Percentiles rank a stretch among this genome's conserved stretches.
Evolutionary conservation across 2,797 vertebrate species (phyloP).

Genomic region (Darevskia mixta): DNA sequence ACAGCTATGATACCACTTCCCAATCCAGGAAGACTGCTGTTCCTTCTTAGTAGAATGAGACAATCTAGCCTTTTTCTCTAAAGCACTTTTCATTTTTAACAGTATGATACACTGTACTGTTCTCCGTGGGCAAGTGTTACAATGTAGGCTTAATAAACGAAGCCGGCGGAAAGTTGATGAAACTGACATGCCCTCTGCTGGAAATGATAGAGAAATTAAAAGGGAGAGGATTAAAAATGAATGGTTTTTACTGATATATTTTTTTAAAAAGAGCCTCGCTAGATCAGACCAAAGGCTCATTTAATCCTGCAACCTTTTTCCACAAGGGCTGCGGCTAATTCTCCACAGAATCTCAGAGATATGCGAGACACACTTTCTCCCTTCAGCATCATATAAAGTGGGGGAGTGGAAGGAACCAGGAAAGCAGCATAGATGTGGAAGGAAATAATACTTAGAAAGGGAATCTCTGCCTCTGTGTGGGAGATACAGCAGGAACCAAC

Average conservation of each 20-base stretch:
- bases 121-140: not conserved
- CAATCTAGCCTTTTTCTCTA: slow-evolving; percentile 6
- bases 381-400: too few species aligned
- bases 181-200: slow-evolving; percentile 69
- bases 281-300: not conserved
- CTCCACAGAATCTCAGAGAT: too few species aligned
- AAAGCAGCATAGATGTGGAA: too few species aligned
- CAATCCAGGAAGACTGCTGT: not conserved
- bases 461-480: too few species aligned
- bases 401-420: too few species aligned
- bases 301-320: too few species aligned
- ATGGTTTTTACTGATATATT: not conserved
- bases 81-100: not conserved
- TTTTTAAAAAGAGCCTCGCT: not conserved
- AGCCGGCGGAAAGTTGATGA: slow-evolving; percentile 9
- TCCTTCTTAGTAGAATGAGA: not conserved
- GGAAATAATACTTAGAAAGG: too few species aligned
- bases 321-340: too few species aligned
- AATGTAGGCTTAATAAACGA: not conserved
- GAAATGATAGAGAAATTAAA: slow-evolving; percentile 30
- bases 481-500: too few species aligned
- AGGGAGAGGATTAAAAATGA: accelerated
- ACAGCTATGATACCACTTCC: too few species aligned
- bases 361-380: too few species aligned
- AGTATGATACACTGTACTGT: not conserved